Evolutionary conservation across 1,140 invertebrate genomes (phyloP), one percentile per base, ranked within the genome.

Genomic region (Tetramorium parvispinum): DNA sequence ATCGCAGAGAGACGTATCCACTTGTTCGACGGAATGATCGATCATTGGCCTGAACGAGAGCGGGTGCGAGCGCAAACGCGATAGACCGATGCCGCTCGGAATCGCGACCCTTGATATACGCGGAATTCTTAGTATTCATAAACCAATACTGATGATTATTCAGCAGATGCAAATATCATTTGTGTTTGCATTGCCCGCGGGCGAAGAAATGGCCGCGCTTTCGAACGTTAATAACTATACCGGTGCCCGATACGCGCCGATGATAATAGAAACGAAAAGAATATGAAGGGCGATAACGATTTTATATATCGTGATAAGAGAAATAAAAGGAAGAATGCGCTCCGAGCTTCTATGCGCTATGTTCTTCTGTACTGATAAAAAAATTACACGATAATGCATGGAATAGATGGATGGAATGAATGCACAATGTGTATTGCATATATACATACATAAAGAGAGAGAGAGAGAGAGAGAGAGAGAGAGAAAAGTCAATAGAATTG

Each of bases 121-220:
- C 65, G 66, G 1, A 75, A 83, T 83, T 83, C 79, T 83, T 83
- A 83, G 68, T 75, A 83, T 83, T 83, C 79, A 83, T 83, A 75
- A 75, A 83, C 68, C 79, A 83, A 83, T 75, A 83, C 79, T 61
- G 68, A 83, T 83, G 79, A 83, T 59, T 83, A 83, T 83, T 83
- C 79, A 83, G 68, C 68, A 68, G n/a, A 75, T 83, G 79, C 68
- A 83, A 83, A 83, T 83, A 4, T 18, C 24, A 55, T 73, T 82
- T 83, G 66, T 55, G 37, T 55, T 61, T 46, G 78, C 68, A 24
- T 32, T 55, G 46, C 51, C 21, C 32, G 24, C 66, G 79, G 1
- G 13, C 11, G 49, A 82, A 82, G 53, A 71, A 73, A 73, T 66
- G 21, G 49, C 24, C 32, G 21, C 46, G 61, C n/a, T 68, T 24